A percentile compares a stretch with the other conserved stretches of the same genome.
phyloP scores from a whole-genome alignment of 2,113 vertebrate genomes.

The Anas platyrhynchos region DNA sequence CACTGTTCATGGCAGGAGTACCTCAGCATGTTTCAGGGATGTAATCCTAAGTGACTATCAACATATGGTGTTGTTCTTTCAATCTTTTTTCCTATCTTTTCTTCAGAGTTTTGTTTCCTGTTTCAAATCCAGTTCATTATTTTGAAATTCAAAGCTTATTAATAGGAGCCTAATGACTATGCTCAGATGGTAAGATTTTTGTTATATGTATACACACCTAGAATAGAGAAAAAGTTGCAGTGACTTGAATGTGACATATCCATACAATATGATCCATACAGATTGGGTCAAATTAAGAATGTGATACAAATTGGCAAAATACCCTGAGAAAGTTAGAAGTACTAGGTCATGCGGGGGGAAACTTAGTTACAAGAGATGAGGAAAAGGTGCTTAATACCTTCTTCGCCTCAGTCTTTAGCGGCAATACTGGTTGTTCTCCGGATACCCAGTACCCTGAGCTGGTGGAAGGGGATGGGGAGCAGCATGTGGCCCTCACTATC shows the following conservation, averaged over 20 bases:
- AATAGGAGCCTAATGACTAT: neutral
- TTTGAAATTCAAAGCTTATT: neutral
- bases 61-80: neutral
- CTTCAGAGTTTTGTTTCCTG: neutral
- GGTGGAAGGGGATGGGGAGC: no score
- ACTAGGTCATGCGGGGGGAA: neutral
- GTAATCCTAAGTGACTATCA: neutral
- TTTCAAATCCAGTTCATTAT: neutral
- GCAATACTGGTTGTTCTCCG: no score
- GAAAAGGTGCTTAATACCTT: no score
- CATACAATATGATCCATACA: neutral
- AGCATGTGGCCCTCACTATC: no score
- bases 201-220: neutral
- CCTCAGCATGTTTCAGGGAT: neutral
- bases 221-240: neutral
- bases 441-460: no score
- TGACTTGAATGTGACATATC: neutral
- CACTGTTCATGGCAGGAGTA: neutral
- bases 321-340: neutral
- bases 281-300: neutral
- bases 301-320: slow-evolving; percentile 1
- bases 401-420: no score
- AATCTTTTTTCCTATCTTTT: neutral
- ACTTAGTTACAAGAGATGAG: no score
- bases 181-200: neutral